Percentiles rank a stretch among this genome's conserved stretches.
These are phyloP conservation scores for Drosophila virilis DNA, from an alignment of 1,140 invertebrate genomes.

Conservation along the genomic window DNA sequence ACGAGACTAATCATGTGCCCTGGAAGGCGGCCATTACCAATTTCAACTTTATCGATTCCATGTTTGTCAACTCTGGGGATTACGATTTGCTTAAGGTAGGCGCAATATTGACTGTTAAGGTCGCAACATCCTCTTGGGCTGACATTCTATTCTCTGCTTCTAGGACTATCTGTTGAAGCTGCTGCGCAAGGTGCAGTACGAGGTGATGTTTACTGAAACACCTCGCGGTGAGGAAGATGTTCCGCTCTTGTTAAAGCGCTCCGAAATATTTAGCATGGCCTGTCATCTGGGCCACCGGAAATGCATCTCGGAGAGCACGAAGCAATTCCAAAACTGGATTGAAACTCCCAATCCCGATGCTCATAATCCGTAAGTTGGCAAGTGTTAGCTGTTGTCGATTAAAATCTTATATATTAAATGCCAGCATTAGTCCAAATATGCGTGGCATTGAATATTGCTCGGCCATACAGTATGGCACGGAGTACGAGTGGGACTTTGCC, in stretches of 20 bases:
- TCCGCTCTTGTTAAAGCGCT: conserved; percentile 88
- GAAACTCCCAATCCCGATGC: conserved; percentile 88
- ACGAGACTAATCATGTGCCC: conserved; percentile 91
- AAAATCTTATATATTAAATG: background rate
- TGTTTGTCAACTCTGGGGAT: conserved; percentile 89
- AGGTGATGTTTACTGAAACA: conserved; percentile 87
- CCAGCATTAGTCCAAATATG: conserved; percentile 90
- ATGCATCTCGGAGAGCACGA: conserved; percentile 88
- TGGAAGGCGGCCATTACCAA: conserved; percentile 91
- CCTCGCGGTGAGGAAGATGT: conserved; percentile 87
- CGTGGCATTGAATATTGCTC: conserved; percentile 93
- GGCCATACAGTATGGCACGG: conserved; percentile 91
- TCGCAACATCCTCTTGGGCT: background rate
- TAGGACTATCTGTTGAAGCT: conserved; percentile 89
- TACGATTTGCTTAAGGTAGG: conserved; percentile 91
- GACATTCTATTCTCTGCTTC: background rate
- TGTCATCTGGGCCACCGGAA: conserved; percentile 89
- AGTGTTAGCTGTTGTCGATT: background rate
- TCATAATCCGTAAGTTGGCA: conserved; percentile 88
- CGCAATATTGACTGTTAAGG: too few species aligned
- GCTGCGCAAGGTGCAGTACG: conserved; percentile 87
- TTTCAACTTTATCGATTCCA: conserved; percentile 89
- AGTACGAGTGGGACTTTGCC: conserved; percentile 93
- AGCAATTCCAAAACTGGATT: conserved; percentile 90
- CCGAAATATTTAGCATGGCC: conserved; percentile 88